Evolutionary conservation across 2,113 vertebrate species (phyloP).

Genomic region (Otis tarda): DNA sequence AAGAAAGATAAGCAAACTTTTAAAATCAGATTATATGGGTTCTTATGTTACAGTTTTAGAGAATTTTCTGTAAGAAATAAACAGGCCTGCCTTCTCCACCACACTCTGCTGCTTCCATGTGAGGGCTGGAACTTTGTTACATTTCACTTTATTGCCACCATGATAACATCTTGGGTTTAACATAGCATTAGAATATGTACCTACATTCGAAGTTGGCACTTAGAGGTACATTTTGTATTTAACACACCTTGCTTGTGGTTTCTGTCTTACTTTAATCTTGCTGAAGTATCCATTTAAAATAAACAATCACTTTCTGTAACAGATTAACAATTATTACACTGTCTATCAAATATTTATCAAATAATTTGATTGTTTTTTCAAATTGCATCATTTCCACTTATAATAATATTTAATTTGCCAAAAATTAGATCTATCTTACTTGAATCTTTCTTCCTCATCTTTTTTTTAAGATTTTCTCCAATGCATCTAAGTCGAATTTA

Average conservation of each 20-base stretch:
- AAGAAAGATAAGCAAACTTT: background rate
- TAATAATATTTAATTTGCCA: background rate
- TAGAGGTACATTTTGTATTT: background rate
- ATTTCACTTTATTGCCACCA: background rate
- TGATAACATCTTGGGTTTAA: background rate
- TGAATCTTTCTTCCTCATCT: background rate
- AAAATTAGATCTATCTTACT: background rate
- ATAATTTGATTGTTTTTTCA: background rate
- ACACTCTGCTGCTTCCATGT: background rate
- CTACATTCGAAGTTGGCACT: background rate
- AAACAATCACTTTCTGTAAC: background rate
- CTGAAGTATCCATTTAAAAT: background rate
- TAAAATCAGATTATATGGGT: background rate
- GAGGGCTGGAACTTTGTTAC: accelerated
- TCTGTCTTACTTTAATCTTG: background rate
- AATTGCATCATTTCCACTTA: background rate
- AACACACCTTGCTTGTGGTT: background rate
- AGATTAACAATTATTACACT: background rate
- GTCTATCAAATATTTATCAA: background rate
- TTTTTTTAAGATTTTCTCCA: background rate
- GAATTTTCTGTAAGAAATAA: background rate
- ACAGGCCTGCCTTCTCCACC: background rate
- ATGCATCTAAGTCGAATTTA: background rate
- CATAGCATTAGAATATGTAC: background rate
- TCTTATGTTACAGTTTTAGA: background rate